Base-by-base conservation (phyloP, 2,113 vertebrate genomes). In the Eubucco bourcierii region DNA sequence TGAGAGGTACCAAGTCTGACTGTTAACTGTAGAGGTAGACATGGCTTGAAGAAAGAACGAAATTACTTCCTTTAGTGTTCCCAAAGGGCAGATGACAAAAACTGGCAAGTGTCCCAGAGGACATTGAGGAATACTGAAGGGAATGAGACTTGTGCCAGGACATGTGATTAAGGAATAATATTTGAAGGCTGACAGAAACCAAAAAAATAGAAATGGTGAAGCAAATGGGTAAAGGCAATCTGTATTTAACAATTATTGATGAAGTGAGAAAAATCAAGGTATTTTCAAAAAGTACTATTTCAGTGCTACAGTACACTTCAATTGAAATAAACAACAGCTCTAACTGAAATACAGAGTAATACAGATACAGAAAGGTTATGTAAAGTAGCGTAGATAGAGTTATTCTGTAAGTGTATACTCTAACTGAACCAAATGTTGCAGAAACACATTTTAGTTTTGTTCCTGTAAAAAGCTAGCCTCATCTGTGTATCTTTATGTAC, bases 41-140 rank as follows among this genome's bases (percentile, higher is more conserved):
- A 61, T 87, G 87, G 75, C 92, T 92, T 63, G 70, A 61, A 56
- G 76, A 90, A 84, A 76, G 82, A 93, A 83, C 85, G 33, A 88
- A 91, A 94, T 95, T 94, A 88, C 95, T 95, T 95, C 92, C 85
- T 91, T 93, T 73, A 95, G 76, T 93, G 73, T 84, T 93, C 80
- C 88, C 75, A 53, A 86, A 88, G 88, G 81, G 80, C 80, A 95
- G 94, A 95, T 97, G 90, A 95, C 95, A 96, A 83, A 90, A 95
- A 25, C 73, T 93, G 96, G 95, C 94, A 76, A 19, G 46, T 89
- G 59, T 96, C 94, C 96, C 93, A 63, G 94, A 73, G 95, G 78
- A 77, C 81, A 21, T 1, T 79, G 82, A 95, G 84, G 87, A 92
- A 84, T 92, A 84, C 82, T 86, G 88, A 61, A 93, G 89, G 73